Conservation (phyloP, 1,140 invertebrate species). For the Ericerus pela region DNA sequence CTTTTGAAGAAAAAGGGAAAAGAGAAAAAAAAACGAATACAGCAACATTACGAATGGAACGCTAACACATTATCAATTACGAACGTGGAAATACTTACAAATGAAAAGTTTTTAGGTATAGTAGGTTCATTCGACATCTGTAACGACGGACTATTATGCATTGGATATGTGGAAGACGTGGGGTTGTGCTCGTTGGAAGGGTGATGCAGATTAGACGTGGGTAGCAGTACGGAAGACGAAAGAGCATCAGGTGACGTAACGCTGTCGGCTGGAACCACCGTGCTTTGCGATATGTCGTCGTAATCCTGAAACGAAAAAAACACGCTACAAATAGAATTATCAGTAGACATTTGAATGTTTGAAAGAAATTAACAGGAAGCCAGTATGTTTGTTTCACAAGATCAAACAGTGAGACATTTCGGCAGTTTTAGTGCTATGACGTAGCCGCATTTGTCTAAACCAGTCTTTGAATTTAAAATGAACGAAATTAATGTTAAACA, state of each 20-base stretch:
- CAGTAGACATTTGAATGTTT: too few species aligned
- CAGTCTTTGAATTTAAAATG: too few species aligned
- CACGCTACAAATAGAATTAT: not conserved
- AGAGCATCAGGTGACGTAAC: not conserved
- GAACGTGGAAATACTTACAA: slow-evolving; percentile 1
- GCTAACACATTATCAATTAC: not conserved
- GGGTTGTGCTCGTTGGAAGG: not conserved
- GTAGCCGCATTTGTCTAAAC: too few species aligned
- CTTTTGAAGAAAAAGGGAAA: not conserved
- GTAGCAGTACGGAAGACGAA: not conserved
- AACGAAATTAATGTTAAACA: too few species aligned
- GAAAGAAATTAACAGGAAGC: too few species aligned
- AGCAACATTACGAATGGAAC: not conserved
- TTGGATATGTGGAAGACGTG: not conserved
- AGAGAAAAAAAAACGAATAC: not conserved
- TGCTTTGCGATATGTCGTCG: not conserved
- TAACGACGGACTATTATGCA: slow-evolving; percentile 4
- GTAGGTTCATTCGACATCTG: not conserved
- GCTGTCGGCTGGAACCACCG: not conserved
- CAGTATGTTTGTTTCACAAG: too few species aligned
- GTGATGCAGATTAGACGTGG: slow-evolving; percentile 1
- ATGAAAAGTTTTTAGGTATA: slow-evolving; percentile 5
- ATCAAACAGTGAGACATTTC: too few species aligned
- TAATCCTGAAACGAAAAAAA: slow-evolving; percentile 3
- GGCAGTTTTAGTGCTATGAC: too few species aligned